phyloP scores from a whole-genome alignment of 2,113 vertebrate genomes.

The Danionella cerebrum region DNA sequence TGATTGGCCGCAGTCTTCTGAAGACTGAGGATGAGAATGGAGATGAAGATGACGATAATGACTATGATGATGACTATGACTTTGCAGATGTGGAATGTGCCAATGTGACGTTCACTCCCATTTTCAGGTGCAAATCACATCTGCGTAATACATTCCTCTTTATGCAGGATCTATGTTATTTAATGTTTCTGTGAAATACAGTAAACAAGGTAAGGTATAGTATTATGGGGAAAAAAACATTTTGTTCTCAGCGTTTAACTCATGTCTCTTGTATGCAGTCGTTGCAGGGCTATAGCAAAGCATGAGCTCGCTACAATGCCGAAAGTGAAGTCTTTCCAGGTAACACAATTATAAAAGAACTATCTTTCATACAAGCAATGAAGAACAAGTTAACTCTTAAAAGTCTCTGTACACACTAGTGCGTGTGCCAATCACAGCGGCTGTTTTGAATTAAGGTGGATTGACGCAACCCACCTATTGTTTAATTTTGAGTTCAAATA shows the following conservation, averaged over 20 bases:
- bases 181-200: background rate
- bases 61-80: constrained; percentile 71
- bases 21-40: constrained; percentile 60
- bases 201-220: too few relatives aligned
- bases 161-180: background rate
- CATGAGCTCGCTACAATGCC: constrained; percentile 56
- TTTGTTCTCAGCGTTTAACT: background rate
- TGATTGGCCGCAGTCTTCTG: constrained; percentile 70
- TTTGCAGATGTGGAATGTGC: constrained; percentile 68
- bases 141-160: background rate
- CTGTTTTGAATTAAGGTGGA: too few relatives aligned
- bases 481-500: too few relatives aligned
- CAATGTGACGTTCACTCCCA: constrained; percentile 69
- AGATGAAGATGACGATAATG: constrained; percentile 68
- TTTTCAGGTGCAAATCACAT: constrained; percentile 72
- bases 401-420: background rate
- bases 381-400: too few relatives aligned
- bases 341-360: constrained; percentile 37
- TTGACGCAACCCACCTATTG: too few relatives aligned
- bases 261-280: constrained; percentile 59
- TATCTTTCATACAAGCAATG: too few relatives aligned
- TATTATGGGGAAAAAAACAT: too few relatives aligned
- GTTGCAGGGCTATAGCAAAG: constrained; percentile 57
- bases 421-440: too few relatives aligned
- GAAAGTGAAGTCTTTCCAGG: constrained; percentile 78